Base-by-base conservation (phyloP, 1,140 invertebrate species). In the Drosophila eugracilis region DNA sequence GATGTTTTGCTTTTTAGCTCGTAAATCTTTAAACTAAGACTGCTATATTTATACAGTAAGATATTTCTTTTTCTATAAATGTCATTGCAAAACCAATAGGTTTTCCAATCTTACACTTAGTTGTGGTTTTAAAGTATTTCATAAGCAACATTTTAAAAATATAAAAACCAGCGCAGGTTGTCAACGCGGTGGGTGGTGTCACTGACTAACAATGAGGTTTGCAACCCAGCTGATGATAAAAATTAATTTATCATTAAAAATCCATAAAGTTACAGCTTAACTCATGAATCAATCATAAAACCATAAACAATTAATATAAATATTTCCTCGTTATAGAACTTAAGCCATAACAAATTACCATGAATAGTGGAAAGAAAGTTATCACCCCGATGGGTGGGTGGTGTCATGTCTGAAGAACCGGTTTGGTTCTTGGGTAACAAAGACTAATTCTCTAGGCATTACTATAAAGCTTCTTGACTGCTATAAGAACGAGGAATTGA, bases 401-500 rank as follows among this genome's bases (percentile, higher is more conserved):
- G 45, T 32, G 37, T 15, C 21, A 15, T n/a, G 9, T n/a, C 24
- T 39, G 7, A 15, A 0, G 9, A 36, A 14, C 54, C 2, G 59
- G 12, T 42, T 59, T n/a, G 34, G 9, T 6, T n/a, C 41, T 10
- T 10, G 15, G 2, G 21, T 21, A 28, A 52, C 36, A 52, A 66
- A 67, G 45, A 50, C 37, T 10, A 34, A 9, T 28, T 10, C n/a
- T 7, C 4, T n/a, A 5, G n/a, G n/a, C n/a, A 6, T 21, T 32
- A 37, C 21, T 41, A 17, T 14, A 48, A 7, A 14, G 22, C 42
- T 4, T 15, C n/a, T n/a, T 6, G 21, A 44, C n/a, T 10, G 57
- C 49, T 37, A 12, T n/a, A 22, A 39, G 7, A 66, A 32, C 19
- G 24, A 26, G 26, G 15, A 66, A 42, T 50, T 26, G 34, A 65